Percentiles rank a stretch among this genome's conserved stretches.
phyloP scores from a whole-genome alignment of 2,113 vertebrate species.

The Hemicordylus capensis region DNA sequence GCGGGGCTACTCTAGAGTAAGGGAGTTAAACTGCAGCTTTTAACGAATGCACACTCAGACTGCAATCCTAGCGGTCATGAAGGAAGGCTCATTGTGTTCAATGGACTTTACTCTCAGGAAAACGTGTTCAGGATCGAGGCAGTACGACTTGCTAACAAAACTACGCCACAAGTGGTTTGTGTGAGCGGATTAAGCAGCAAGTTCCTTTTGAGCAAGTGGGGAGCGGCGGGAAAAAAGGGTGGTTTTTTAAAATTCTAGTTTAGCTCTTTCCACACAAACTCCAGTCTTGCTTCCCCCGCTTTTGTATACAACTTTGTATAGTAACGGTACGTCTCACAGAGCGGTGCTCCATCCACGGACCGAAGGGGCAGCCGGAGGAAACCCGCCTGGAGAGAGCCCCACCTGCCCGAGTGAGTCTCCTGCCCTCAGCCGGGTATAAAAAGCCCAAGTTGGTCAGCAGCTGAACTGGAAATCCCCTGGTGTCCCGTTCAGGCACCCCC shows the following conservation, averaged over 20 bases:
- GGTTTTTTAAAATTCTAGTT: not conserved
- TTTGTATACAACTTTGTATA: not conserved
- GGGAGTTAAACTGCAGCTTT: not conserved
- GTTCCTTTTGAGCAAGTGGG: not conserved
- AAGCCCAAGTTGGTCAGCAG: not conserved
- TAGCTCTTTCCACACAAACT: not conserved
- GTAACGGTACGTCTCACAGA: not conserved
- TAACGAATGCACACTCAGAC: not conserved
- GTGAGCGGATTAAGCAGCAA: too few relatives aligned
- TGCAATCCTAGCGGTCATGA: not conserved
- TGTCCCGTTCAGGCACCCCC: not conserved
- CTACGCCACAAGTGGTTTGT: conserved; percentile 31
- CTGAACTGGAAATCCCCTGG: not conserved
- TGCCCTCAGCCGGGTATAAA: not conserved
- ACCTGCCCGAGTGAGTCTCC: not conserved
- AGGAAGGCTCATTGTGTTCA: not conserved
- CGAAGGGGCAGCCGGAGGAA: too few relatives aligned
- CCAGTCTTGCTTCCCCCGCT: not conserved
- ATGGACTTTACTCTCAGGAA: not conserved
- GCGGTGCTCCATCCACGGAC: not conserved
- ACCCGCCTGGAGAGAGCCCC: not conserved
- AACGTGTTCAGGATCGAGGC: not conserved
- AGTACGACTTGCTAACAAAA: not conserved
- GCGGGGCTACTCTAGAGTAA: not conserved
- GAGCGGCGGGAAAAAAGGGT: not conserved